These are phyloP conservation scores for Poeciliopsis gracilis DNA, from an alignment of 2,797 vertebrate species.

Conservation along the genomic window DNA sequence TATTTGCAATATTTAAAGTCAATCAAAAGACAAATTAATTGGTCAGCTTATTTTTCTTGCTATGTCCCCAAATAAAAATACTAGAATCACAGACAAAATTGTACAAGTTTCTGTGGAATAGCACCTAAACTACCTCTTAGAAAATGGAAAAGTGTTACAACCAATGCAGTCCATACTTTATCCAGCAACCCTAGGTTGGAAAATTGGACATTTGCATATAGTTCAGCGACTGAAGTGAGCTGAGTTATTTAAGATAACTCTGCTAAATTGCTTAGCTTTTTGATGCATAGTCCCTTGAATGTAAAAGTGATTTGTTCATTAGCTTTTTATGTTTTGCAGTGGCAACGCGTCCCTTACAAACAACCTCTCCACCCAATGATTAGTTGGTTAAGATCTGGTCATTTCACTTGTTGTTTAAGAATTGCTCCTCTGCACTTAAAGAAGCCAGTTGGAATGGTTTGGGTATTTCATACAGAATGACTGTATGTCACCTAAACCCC, in stretches of 20 bases:
- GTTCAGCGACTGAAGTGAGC: background rate
- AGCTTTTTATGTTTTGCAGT: background rate
- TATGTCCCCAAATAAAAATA: background rate
- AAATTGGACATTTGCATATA: background rate
- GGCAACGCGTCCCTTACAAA: background rate
- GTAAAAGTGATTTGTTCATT: background rate
- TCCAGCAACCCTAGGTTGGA: background rate
- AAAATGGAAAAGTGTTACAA: background rate
- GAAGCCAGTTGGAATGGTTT: background rate
- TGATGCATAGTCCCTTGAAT: constrained; percentile 3
- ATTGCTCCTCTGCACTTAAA: background rate
- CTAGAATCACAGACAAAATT: background rate
- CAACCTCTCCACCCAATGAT: background rate
- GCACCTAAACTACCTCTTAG: background rate
- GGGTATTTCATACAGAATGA: background rate
- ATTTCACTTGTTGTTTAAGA: background rate
- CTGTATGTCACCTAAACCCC: background rate
- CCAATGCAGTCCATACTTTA: background rate
- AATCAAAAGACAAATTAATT: background rate
- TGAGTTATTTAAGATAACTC: background rate
- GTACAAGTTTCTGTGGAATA: background rate
- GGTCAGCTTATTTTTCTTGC: background rate
- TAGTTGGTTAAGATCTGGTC: background rate
- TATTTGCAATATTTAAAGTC: background rate
- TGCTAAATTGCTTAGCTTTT: background rate